phyloP scores from a whole-genome alignment of 2,888 invertebrate species.

The Sarcophaga variegata region DNA sequence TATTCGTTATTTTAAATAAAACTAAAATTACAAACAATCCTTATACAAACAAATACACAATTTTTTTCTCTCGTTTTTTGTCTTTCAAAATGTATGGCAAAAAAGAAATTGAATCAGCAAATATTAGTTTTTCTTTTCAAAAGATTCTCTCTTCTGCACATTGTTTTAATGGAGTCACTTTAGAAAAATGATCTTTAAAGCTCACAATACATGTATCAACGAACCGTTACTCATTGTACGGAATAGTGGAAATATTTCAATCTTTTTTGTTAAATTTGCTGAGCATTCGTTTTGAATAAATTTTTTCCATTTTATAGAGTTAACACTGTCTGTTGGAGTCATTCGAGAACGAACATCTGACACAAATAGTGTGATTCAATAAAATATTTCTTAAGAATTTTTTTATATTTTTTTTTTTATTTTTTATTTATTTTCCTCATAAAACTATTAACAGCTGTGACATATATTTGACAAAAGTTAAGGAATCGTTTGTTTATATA shows the following conservation, averaged over 20 bases:
- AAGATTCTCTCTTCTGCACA: too few relatives aligned
- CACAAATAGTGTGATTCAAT: slow-evolving; percentile 34
- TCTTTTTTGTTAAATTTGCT: not conserved
- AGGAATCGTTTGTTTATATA: not conserved
- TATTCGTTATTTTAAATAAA: too few relatives aligned
- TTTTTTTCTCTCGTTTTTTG: too few relatives aligned
- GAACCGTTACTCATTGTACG: too few relatives aligned
- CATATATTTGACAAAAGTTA: slow-evolving; percentile 37
- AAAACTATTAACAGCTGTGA: slow-evolving; percentile 56
- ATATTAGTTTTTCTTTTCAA: too few relatives aligned
- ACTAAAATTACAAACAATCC: too few relatives aligned
- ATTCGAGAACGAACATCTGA: not conserved
- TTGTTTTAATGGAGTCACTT: too few relatives aligned
- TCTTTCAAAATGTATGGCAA: too few relatives aligned
- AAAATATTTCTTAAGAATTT: slow-evolving; percentile 45
- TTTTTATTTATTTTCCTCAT: not conserved
- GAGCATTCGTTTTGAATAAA: not conserved
- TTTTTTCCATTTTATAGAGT: not conserved
- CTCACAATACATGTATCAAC: too few relatives aligned
- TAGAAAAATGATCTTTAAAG: too few relatives aligned
- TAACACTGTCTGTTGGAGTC: not conserved
- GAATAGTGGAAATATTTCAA: not conserved
- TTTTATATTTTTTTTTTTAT: not conserved
- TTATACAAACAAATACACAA: too few relatives aligned
- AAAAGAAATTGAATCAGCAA: too few relatives aligned